Conservation (phyloP, 2,797 vertebrate species). For the Pantherophis alleghaniensis region DNA sequence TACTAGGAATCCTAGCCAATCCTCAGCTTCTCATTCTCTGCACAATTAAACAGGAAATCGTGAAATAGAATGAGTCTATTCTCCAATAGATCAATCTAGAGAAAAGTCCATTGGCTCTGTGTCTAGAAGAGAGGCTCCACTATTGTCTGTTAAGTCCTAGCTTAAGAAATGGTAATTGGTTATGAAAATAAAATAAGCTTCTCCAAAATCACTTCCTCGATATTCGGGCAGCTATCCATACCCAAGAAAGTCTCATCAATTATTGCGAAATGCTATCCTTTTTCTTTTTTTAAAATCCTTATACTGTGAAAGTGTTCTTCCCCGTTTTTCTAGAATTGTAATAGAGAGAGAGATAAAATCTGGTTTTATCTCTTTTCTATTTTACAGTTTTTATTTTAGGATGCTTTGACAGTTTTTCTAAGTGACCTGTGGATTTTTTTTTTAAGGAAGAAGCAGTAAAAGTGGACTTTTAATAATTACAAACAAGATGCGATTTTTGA, state of each 20-base stretch:
- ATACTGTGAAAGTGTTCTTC: neutral
- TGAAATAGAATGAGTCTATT: conserved; percentile 48
- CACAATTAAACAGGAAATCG: conserved; percentile 53
- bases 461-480: neutral
- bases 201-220: neutral
- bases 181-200: neutral
- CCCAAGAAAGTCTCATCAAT: neutral
- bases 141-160: neutral
- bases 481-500: neutral
- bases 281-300: no score
- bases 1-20: conserved; percentile 39
- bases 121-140: conserved; percentile 24
- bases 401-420: neutral
- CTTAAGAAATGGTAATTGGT: neutral
- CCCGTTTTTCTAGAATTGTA: neutral
- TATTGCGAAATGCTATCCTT: neutral
- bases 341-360: neutral
- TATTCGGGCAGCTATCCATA: neutral
- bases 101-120: conserved; percentile 34
- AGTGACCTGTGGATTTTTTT: neutral
- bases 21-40: conserved; percentile 53
- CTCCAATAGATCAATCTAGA: conserved; percentile 43
- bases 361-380: neutral
- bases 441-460: neutral
- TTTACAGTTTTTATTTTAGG: neutral